phyloP scores from a whole-genome alignment of 2,888 invertebrate species.

The Magallana nippona region DNA sequence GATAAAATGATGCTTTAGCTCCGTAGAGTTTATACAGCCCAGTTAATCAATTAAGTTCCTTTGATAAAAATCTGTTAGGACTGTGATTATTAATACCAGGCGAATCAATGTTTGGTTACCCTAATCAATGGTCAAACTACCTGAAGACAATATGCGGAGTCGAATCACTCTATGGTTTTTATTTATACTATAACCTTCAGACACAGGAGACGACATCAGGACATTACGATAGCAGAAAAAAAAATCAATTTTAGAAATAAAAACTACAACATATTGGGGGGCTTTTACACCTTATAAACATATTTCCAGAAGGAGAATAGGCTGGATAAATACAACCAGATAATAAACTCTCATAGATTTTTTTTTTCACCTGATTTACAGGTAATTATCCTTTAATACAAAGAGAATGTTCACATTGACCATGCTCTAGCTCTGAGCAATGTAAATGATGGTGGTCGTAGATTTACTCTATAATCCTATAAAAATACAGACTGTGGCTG shows the following conservation, averaged over 20 bases:
- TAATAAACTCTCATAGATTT: too few species aligned
- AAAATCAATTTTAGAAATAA: not conserved
- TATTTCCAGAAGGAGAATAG: too few species aligned
- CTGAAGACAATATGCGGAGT: not conserved
- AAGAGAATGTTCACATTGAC: too few species aligned
- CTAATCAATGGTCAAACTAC: constrained; percentile 26
- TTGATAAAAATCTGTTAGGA: constrained; percentile 15
- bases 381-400: too few species aligned
- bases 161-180: not conserved
- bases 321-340: too few species aligned
- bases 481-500: too few species aligned
- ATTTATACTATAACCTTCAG: not conserved
- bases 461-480: too few species aligned
- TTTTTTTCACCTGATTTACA: too few species aligned
- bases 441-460: too few species aligned
- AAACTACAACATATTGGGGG: not conserved
- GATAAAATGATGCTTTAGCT: not conserved
- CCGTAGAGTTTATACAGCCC: not conserved
- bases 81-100: constrained; percentile 1
- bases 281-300: too few species aligned
- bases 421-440: too few species aligned
- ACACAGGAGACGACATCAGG: not conserved
- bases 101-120: not conserved
- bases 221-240: not conserved
- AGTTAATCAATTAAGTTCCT: not conserved